phyloP scores from a whole-genome alignment of 2,888 invertebrate species.

The Macrostomum cliftonense region DNA sequence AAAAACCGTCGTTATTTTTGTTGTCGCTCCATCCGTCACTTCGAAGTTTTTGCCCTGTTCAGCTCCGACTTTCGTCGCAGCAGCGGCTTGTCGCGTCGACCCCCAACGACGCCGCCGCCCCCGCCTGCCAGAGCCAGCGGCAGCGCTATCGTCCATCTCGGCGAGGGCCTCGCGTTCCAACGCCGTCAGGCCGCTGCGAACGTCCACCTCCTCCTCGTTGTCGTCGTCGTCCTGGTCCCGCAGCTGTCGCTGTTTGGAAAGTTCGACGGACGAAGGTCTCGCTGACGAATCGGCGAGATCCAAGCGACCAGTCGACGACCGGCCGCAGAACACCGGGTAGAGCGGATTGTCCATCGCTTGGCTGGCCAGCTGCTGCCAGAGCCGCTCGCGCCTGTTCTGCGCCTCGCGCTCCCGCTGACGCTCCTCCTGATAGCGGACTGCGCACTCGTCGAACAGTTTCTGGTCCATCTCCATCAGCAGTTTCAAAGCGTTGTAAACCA shows the following conservation, averaged over 20 bases:
- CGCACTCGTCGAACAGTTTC: slow-evolving; percentile 77
- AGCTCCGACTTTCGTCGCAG: slow-evolving; percentile 10
- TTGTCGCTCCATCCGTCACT: too few species aligned
- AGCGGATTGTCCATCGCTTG: slow-evolving; percentile 8
- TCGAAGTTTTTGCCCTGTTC: too few species aligned
- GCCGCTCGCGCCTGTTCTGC: slow-evolving; percentile 1
- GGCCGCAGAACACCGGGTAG: background rate
- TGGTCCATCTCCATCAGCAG: slow-evolving; percentile 99
- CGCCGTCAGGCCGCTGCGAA: slow-evolving; percentile 1
- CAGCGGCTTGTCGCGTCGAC: slow-evolving; percentile 9
- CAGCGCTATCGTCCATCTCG: background rate
- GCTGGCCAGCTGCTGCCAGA: slow-evolving; percentile 5
- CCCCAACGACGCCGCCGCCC: background rate
- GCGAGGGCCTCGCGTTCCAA: background rate
- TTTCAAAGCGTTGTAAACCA: slow-evolving; percentile 97
- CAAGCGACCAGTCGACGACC: too few species aligned
- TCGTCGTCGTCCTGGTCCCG: too few species aligned
- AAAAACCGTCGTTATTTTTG: too few species aligned
- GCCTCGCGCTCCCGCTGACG: slow-evolving; percentile 7
- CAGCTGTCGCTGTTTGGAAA: too few species aligned
- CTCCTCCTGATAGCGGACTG: slow-evolving; percentile 7
- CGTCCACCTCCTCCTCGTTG: slow-evolving; percentile 5
- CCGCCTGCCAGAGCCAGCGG: too few species aligned
- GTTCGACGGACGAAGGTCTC: too few species aligned
- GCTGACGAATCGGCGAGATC: too few species aligned